Percentiles rank a stretch among this genome's conserved stretches.
These are phyloP conservation scores for Galbula dea DNA, from an alignment of 2,113 vertebrate genomes.

Conservation along the genomic window DNA sequence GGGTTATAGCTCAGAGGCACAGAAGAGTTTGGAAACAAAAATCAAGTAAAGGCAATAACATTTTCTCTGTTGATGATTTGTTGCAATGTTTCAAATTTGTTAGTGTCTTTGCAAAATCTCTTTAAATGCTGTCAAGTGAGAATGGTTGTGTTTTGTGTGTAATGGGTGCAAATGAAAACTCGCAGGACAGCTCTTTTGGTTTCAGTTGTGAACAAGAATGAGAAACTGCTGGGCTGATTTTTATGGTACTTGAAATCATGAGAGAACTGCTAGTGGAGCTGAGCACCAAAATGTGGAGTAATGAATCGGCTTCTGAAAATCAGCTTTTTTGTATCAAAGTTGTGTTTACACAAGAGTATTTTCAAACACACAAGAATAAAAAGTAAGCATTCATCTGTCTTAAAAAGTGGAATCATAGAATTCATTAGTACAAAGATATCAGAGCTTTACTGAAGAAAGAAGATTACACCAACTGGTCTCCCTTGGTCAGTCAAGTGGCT, in stretches of 20 bases:
- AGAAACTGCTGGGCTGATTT: not conserved
- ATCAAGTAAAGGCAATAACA: not conserved
- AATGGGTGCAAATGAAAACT: not conserved
- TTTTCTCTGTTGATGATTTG: not conserved
- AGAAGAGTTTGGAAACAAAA: not conserved
- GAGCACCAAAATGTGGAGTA: not conserved
- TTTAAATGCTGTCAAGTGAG: not conserved
- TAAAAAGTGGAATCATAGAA: not conserved
- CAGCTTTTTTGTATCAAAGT: not conserved
- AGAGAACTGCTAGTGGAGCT: not conserved
- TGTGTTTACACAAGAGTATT: not conserved
- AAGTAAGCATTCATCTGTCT: not conserved
- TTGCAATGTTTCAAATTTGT: not conserved
- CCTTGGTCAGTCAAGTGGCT: too few species aligned
- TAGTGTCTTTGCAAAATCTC: not conserved
- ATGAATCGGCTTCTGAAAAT: not conserved
- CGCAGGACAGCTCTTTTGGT: not conserved
- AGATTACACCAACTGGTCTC: too few species aligned
- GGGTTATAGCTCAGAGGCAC: slow-evolving; percentile 97
- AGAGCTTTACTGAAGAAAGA: too few species aligned
- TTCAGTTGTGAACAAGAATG: not conserved
- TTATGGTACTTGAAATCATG: not conserved
- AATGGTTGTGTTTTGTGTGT: not conserved
- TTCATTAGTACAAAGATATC: not conserved
- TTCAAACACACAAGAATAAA: not conserved